phyloP scores from a whole-genome alignment of 2,113 vertebrate species.

The Dermatemys mawii region DNA sequence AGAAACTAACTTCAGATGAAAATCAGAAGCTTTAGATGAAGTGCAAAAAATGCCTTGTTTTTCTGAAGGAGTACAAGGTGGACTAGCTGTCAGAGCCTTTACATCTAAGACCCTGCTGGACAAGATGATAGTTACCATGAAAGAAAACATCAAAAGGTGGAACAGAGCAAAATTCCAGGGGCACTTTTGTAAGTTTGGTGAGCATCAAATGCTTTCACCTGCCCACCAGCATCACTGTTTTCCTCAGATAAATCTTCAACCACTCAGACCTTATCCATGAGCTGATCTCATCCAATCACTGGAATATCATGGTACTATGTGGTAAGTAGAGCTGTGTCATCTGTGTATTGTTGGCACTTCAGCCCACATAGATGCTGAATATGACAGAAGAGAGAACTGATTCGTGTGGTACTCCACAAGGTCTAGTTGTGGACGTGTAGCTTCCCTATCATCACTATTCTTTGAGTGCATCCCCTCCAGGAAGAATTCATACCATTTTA shows the following conservation, averaged over 20 bases:
- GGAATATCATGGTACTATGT: neutral
- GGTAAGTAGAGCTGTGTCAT: neutral
- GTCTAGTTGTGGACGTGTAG: neutral
- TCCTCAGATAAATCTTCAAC: neutral
- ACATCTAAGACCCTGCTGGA: neutral
- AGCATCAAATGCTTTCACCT: neutral
- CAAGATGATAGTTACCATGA: neutral
- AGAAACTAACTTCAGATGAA: neutral
- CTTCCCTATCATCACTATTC: neutral
- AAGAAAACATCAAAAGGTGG: neutral
- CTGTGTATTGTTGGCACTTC: neutral
- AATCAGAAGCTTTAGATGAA: neutral
- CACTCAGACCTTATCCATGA: neutral
- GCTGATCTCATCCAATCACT: neutral
- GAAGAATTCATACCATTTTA: neutral
- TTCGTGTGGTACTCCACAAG: neutral
- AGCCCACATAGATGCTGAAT: neutral
- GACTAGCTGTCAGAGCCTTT: neutral
- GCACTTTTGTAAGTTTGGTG: neutral
- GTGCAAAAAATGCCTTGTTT: neutral
- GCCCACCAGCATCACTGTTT: neutral
- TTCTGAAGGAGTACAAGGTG: neutral
- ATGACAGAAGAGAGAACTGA: neutral
- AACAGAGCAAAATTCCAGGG: neutral
- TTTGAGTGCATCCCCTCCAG: neutral